Evolutionary conservation across 2,797 vertebrate genomes (phyloP).

Genomic region (Gambusia yucatana): DNA sequence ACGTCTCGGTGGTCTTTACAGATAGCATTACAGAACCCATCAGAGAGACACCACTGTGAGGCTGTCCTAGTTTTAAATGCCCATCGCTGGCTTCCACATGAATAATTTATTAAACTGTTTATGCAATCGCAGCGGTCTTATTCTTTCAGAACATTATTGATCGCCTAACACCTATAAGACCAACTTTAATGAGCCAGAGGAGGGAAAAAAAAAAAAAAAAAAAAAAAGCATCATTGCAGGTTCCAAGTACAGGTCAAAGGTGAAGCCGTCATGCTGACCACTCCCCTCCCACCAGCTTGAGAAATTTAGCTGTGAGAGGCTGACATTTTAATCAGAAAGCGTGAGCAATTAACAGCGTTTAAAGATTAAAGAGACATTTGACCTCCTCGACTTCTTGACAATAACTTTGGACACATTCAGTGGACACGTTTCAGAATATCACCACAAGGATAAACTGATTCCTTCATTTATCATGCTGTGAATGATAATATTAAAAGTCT

Average conservation of each 20-base stretch:
- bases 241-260: constrained; percentile 55
- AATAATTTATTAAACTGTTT: constrained; percentile 79
- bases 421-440: constrained; percentile 13
- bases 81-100: constrained; percentile 63
- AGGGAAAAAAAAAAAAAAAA: not conserved
- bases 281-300: constrained; percentile 20
- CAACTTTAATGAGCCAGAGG: constrained; percentile 43
- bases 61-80: constrained; percentile 74
- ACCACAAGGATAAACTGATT: constrained; percentile 5
- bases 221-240: constrained; percentile 26
- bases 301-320: constrained; percentile 33
- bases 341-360: constrained; percentile 31
- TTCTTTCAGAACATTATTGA: constrained; percentile 72
- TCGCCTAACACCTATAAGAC: constrained; percentile 46
- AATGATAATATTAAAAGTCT: constrained; percentile 8
- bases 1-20: constrained; percentile 63
- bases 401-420: constrained; percentile 8
- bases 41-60: constrained; percentile 64
- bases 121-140: constrained; percentile 69
- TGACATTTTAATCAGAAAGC: constrained; percentile 59
- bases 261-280: constrained; percentile 2
- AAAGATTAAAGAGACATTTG: constrained; percentile 52
- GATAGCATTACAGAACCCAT: constrained; percentile 66
- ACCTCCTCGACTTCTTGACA: constrained; percentile 26
- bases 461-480: not conserved